A percentile compares a stretch with the other conserved stretches of the same genome.
Conservation (phyloP, 2,797 vertebrate species). For the Poecilia velifera region DNA sequence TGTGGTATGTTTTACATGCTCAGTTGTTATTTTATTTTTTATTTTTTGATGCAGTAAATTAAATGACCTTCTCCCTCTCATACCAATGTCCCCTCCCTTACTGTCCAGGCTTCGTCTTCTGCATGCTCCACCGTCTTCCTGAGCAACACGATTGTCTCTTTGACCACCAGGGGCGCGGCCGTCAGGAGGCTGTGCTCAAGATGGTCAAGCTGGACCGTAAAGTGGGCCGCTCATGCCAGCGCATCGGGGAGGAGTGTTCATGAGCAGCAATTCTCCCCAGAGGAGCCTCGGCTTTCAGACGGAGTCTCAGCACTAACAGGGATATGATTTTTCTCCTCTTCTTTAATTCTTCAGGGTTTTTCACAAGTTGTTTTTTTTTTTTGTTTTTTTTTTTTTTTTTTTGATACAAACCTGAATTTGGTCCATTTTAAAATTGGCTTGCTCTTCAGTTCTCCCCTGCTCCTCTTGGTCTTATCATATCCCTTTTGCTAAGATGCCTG, state of each 20-base stretch:
- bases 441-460: slow-evolving; percentile 40
- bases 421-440: slow-evolving; percentile 45
- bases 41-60: background rate
- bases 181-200: slow-evolving; percentile 94
- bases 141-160: slow-evolving; percentile 95
- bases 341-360: slow-evolving; percentile 48
- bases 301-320: slow-evolving; percentile 59
- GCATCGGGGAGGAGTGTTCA: slow-evolving; percentile 95
- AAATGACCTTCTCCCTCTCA: slow-evolving; percentile 9
- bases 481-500: slow-evolving; percentile 73
- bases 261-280: slow-evolving; percentile 69
- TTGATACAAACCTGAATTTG: slow-evolving; percentile 40
- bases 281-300: slow-evolving; percentile 39
- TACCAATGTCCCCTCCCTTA: background rate
- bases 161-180: slow-evolving; percentile 95
- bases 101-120: slow-evolving; percentile 90
- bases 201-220: slow-evolving; percentile 98
- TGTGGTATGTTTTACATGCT: background rate
- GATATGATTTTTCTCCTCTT: slow-evolving; percentile 49
- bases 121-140: slow-evolving; percentile 94
- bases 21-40: background rate
- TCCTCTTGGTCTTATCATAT: slow-evolving; percentile 59
- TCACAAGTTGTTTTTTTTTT: slow-evolving; percentile 9
- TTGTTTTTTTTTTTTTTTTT: slow-evolving; percentile 26
- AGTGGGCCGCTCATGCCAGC: slow-evolving; percentile 96